Evolutionary conservation across 2,797 vertebrate genomes (phyloP).

Genomic region (Enteromius anoplus): DNA sequence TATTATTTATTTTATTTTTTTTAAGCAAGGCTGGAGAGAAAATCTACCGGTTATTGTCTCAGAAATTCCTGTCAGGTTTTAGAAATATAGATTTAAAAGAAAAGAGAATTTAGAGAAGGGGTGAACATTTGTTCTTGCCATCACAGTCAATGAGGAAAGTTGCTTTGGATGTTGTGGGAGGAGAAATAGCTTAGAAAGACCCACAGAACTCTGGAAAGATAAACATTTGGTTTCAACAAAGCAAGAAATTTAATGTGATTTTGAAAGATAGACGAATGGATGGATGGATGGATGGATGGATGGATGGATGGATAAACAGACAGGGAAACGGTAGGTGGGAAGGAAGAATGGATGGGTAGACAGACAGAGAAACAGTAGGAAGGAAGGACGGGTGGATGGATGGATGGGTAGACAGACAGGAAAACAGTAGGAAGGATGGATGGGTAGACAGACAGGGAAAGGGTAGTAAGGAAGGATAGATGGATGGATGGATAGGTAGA

Average conservation of each 20-base stretch:
- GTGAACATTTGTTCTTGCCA: constrained; percentile 68
- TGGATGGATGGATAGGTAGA: too few species aligned
- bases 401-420: neutral
- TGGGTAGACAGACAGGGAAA: neutral
- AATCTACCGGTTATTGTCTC: constrained; percentile 64
- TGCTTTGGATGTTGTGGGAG: constrained; percentile 59
- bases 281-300: accelerated
- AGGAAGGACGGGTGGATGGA: too few species aligned
- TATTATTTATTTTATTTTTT: constrained; percentile 51
- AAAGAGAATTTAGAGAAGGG: neutral
- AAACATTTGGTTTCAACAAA: constrained; percentile 56
- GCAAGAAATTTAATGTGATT: neutral
- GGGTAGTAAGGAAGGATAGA: too few species aligned
- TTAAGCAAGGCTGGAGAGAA: constrained; percentile 60
- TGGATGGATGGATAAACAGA: too few species aligned
- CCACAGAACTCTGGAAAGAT: constrained; percentile 62
- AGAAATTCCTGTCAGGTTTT: constrained; percentile 59
- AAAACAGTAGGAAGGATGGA: neutral
- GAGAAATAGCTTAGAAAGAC: constrained; percentile 64
- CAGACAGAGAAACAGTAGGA: neutral
- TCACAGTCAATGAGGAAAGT: constrained; percentile 60
- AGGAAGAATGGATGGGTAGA: neutral
- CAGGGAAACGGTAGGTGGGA: accelerated
- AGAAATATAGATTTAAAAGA: constrained; percentile 55
- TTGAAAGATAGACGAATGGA: neutral